phyloP scores from a whole-genome alignment of 2,797 vertebrate genomes.

The Pseudocheirus occidentalis region DNA sequence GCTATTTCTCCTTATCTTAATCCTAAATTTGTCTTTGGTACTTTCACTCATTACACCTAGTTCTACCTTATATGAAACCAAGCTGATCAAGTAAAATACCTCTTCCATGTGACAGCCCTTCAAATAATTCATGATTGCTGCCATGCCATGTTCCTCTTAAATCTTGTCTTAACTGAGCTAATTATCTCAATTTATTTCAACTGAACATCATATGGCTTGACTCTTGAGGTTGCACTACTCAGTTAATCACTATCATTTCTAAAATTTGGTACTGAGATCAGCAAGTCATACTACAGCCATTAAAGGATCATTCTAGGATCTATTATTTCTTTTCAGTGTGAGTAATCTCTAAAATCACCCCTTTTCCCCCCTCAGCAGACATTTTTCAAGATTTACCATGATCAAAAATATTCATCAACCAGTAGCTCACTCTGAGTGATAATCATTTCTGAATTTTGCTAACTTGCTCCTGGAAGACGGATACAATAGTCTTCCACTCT shows the following conservation, averaged over 20 bases:
- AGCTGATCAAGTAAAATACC: neutral
- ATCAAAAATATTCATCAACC: neutral
- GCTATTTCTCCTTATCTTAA: neutral
- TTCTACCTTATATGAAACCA: neutral
- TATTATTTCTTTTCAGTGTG: neutral
- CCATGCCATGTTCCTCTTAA: neutral
- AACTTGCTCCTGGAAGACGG: neutral
- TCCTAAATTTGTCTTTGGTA: neutral
- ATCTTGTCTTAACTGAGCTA: neutral
- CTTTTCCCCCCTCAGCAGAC: neutral
- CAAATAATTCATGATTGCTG: neutral
- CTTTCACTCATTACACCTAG: neutral
- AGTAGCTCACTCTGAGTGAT: neutral
- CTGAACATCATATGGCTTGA: neutral
- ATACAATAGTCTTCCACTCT: neutral
- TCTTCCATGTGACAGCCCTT: neutral
- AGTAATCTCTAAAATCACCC: neutral
- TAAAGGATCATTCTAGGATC: too few species aligned
- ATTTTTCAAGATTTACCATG: neutral
- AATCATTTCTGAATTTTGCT: neutral
- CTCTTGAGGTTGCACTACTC: neutral
- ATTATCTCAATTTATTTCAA: neutral
- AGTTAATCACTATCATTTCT: too few species aligned
- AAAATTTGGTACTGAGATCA: too few species aligned
- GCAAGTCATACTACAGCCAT: neutral